These are phyloP conservation scores for Calidris pugnax DNA, from an alignment of 2,113 vertebrate genomes.

Conservation along the genomic window DNA sequence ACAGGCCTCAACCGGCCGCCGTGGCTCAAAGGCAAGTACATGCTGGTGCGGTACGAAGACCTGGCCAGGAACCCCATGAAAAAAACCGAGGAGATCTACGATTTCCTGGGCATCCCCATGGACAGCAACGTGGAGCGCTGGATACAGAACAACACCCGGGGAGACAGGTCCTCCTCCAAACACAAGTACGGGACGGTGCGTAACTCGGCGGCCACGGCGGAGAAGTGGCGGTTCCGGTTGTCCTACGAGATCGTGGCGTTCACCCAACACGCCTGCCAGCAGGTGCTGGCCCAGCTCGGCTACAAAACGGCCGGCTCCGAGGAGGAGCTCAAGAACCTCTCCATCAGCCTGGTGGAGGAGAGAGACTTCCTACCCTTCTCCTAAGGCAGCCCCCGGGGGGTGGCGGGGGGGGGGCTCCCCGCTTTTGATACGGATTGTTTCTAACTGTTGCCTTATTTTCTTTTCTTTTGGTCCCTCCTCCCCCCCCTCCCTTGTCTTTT, in stretches of 20 bases:
- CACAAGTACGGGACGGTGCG: conserved; percentile 94
- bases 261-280: conserved; percentile 89
- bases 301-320: conserved; percentile 86
- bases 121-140: conserved; percentile 90
- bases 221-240: conserved; percentile 95
- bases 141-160: conserved; percentile 94
- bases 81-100: conserved; percentile 94
- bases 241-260: conserved; percentile 94
- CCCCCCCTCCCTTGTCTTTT: conserved; percentile 7
- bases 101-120: conserved; percentile 89
- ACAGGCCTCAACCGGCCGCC: conserved; percentile 86
- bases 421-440: conserved; percentile 83
- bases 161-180: conserved; percentile 88
- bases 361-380: conserved; percentile 92
- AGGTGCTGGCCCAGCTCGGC: conserved; percentile 88
- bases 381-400: conserved; percentile 67
- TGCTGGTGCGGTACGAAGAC: conserved; percentile 96
- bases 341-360: conserved; percentile 90
- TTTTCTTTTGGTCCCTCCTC: conserved; percentile 11
- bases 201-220: conserved; percentile 91
- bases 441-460: conserved; percentile 90
- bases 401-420: background rate
- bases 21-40: conserved; percentile 96
- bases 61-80: conserved; percentile 90
- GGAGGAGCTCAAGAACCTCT: conserved; percentile 92